Percentiles rank a stretch among this genome's conserved stretches.
These are phyloP conservation scores for Odontamblyopus lacepedii DNA, from an alignment of 2,797 vertebrate genomes.

Conservation along the genomic window DNA sequence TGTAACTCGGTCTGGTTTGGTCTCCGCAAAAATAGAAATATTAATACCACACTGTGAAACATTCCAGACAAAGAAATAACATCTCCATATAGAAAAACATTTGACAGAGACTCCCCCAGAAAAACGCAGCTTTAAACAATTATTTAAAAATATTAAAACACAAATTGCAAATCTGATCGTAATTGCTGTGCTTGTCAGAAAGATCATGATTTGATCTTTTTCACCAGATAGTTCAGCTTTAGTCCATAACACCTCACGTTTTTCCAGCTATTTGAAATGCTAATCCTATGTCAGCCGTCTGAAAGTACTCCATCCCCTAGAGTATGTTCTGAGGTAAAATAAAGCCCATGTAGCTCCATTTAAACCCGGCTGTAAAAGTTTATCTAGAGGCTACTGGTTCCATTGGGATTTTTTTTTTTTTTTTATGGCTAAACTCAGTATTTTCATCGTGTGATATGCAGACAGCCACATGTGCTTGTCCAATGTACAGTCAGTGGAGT, in stretches of 20 bases:
- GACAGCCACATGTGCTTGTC: slow-evolving; percentile 34
- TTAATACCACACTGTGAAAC: too few species aligned
- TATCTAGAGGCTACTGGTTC: not conserved
- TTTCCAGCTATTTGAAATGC: not conserved
- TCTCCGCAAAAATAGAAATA: too few species aligned
- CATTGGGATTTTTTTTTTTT: not conserved
- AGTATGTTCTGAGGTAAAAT: not conserved
- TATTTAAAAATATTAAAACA: too few species aligned
- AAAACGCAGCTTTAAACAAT: too few species aligned
- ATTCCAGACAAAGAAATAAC: too few species aligned
- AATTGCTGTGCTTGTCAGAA: too few species aligned
- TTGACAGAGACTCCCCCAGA: too few species aligned
- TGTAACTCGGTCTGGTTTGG: too few species aligned
- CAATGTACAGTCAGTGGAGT: slow-evolving; percentile 16
- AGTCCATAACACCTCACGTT: not conserved
- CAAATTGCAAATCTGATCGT: too few species aligned
- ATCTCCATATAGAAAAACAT: too few species aligned
- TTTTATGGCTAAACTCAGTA: not conserved
- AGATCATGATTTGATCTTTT: too few species aligned
- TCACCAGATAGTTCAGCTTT: too few species aligned
- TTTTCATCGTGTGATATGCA: slow-evolving; percentile 20
- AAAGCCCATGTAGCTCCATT: not conserved
- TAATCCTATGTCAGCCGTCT: not conserved
- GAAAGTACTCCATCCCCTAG: not conserved
- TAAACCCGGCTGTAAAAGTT: not conserved